Evolutionary conservation across 2,797 vertebrate species (phyloP), one percentile per base, ranked within the genome.

Genomic region (Gymnopithys bicolor): DNA sequence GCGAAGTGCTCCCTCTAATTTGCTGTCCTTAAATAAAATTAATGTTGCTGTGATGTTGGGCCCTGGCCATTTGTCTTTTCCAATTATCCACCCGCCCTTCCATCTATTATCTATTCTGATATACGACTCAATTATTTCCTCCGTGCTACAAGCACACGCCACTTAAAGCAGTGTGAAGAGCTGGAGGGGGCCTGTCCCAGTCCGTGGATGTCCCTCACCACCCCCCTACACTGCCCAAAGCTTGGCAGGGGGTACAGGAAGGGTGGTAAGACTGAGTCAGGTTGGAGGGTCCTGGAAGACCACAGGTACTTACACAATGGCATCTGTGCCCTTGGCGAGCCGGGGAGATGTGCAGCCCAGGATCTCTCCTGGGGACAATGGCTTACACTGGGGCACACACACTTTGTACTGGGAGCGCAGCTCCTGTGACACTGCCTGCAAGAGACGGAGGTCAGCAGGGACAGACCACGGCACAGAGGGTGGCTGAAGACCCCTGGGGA

Each of bases 331-430:
- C 75, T 97, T 97, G 11, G 98, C 90, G 41, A 99, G 97, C 53
- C 94, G 97, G 30, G 99, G 99, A 1, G 99, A 99, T 0, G 99
- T 99, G 73, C 99, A 99, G 90, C 99, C 99, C 91, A 99, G 95
- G 92, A 99, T 98, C 97, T 99, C 99, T 32, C 99, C 99, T 0
- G 99, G 99, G 32, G 99, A 99, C 91, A 99, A 98, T 0, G 99
- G 99, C 75, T 99, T 99, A 97, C 99, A 99, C 96, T 99, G 99
- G 35, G 99, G 99, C 48, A 99, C 98, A 35, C 98, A 95, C 93
- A 99, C 97, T 19, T 98, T 97, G 48, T 99, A 99, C 69, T 99
- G 98, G 12, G 98, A 93, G 80, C 96, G 98, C 71, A 99, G 98
- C 69, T 98, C 98, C 77, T 97, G 97, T 5, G 97, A 94, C 11